These are phyloP conservation scores for Microctenopoma steveboyesi DNA, from an alignment of 2,797 vertebrate genomes.

Conservation along the genomic window DNA sequence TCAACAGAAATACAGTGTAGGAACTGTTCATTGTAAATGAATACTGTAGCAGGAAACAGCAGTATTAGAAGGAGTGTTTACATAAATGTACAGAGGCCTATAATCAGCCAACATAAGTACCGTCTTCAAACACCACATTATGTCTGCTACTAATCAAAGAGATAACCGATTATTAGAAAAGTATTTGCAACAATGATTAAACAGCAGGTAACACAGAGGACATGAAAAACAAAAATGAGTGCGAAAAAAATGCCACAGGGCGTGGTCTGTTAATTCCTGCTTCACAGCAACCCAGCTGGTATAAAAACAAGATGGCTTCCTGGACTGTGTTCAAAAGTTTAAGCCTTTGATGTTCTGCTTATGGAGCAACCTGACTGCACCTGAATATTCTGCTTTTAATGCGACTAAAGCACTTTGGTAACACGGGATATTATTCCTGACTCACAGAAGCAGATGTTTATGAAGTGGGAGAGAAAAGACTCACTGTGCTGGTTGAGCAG, in stretches of 20 bases:
- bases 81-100: no score
- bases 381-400: no score
- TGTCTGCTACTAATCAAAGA: no score
- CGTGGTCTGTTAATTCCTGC: neutral
- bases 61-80: no score
- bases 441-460: neutral
- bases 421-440: neutral
- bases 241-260: neutral
- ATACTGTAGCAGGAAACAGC: no score
- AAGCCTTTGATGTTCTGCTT: neutral
- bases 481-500: conserved; percentile 98
- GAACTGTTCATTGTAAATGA: no score
- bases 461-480: conserved; percentile 46
- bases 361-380: neutral
- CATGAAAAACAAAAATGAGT: neutral
- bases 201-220: no score
- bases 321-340: neutral
- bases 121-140: no score
- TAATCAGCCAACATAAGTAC: no score
- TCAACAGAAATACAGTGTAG: no score
- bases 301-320: neutral
- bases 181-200: no score
- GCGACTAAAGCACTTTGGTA: neutral
- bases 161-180: no score
- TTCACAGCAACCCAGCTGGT: neutral